Conservation (phyloP, 1,140 invertebrate genomes). For the Pinna nobilis region DNA sequence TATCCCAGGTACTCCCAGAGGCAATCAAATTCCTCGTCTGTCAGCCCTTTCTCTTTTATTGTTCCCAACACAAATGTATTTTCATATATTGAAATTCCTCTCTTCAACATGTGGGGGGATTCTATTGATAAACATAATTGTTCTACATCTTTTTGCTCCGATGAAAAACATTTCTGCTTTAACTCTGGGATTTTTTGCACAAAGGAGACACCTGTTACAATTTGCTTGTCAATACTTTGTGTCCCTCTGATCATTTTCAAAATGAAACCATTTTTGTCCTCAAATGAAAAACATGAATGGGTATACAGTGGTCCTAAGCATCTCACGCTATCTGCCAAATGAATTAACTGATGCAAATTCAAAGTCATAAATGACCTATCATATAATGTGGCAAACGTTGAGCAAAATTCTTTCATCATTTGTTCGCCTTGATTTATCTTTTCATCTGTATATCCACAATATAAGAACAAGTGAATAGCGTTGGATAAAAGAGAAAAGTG, state of each 20-base stretch:
- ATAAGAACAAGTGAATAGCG: constrained; percentile 25
- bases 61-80: neutral
- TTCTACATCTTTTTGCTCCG: neutral
- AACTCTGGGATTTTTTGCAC: constrained; percentile 19
- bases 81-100: neutral
- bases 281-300: constrained; percentile 36
- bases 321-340: constrained; percentile 17
- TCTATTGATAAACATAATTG: neutral
- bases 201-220: constrained; percentile 21
- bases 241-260: constrained; percentile 24
- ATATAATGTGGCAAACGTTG: constrained; percentile 4
- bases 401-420: neutral
- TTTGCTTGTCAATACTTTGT: constrained; percentile 30
- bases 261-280: constrained; percentile 26
- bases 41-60: neutral
- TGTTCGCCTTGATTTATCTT: neutral
- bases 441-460: neutral
- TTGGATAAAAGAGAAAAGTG: constrained; percentile 23
- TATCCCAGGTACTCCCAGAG: neutral
- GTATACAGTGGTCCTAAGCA: constrained; percentile 31
- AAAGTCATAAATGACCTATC: constrained; percentile 20
- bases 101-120: constrained; percentile 8
- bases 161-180: constrained; percentile 19
- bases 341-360: constrained; percentile 12
- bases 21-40: neutral